A percentile compares a stretch with the other conserved stretches of the same genome.
Conservation (phyloP, 2,113 vertebrate species). For the Misgurnus anguillicaudatus region DNA sequence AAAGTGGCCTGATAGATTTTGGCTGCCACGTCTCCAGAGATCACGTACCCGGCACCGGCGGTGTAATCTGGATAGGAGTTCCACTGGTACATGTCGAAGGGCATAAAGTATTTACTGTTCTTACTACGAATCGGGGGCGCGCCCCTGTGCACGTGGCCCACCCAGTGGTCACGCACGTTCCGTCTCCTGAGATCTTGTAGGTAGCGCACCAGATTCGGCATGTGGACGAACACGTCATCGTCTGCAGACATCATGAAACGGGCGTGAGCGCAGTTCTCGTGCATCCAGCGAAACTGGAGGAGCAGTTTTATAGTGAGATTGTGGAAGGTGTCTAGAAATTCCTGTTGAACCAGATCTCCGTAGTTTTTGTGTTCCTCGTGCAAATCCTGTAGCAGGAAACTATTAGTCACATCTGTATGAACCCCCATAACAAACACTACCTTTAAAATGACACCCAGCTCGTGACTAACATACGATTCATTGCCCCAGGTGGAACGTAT, state of each 20-base stretch:
- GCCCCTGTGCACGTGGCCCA: conserved; percentile 87
- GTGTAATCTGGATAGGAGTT: conserved; percentile 92
- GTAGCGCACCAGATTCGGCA: conserved; percentile 87
- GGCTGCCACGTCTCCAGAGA: conserved; percentile 84
- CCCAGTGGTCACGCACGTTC: conserved; percentile 82
- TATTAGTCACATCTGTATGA: conserved; percentile 53
- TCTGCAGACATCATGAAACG: conserved; percentile 92
- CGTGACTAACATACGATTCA: conserved; percentile 70
- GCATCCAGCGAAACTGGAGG: conserved; percentile 89
- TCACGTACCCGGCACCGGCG: conserved; percentile 86
- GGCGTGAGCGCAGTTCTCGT: conserved; percentile 83
- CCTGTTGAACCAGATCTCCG: conserved; percentile 87
- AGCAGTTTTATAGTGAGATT: conserved; percentile 91
- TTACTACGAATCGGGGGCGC: conserved; percentile 83
- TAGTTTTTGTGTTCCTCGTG: conserved; percentile 74
- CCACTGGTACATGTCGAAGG: conserved; percentile 89
- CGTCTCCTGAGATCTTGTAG: conserved; percentile 74
- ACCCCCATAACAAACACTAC: conserved; percentile 84
- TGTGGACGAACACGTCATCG: conserved; percentile 93
- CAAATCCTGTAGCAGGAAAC: conserved; percentile 69
- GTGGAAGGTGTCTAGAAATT: conserved; percentile 90
- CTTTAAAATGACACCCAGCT: conserved; percentile 80
- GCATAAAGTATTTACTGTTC: conserved; percentile 87
- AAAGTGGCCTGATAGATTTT: conserved; percentile 86
- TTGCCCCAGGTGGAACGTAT: conserved; percentile 92